Conservation (phyloP, 2,888 invertebrate species). For the Lochmaea crataegi region DNA sequence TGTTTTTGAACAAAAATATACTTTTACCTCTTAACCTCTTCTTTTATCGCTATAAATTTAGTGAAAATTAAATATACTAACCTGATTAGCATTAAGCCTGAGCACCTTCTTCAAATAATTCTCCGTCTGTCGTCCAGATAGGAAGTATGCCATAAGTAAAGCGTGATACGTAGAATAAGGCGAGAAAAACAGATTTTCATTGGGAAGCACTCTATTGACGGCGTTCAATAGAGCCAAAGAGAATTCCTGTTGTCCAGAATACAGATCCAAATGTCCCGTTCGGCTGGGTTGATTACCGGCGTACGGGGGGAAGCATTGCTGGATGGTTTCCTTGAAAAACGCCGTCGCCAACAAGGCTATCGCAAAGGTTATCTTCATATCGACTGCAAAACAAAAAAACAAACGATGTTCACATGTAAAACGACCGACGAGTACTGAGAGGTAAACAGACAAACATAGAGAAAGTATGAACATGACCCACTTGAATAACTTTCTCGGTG, state of each 20-base stretch:
- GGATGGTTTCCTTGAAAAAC: slow-evolving; percentile 44
- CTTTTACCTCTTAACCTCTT: no score
- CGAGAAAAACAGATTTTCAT: slow-evolving; percentile 87
- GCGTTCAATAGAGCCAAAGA: slow-evolving; percentile 77
- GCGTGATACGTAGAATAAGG: slow-evolving; percentile 89
- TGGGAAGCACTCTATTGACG: slow-evolving; percentile 72
- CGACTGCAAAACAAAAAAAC: slow-evolving; percentile 43
- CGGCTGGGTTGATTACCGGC: slow-evolving; percentile 58
- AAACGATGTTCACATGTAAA: slow-evolving; percentile 24
- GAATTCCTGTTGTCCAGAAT: slow-evolving; percentile 74
- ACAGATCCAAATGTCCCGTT: slow-evolving; percentile 64
- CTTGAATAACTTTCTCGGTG: slow-evolving; percentile 57
- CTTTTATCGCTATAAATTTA: background rate
- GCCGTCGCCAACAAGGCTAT: slow-evolving; percentile 50
- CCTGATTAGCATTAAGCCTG: slow-evolving; percentile 70
- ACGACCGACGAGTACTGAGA: slow-evolving; percentile 38
- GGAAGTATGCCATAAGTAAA: slow-evolving; percentile 81
- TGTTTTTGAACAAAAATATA: background rate
- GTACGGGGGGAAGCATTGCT: slow-evolving; percentile 67
- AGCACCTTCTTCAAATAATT: slow-evolving; percentile 72
- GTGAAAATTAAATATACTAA: slow-evolving; percentile 52
- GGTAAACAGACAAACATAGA: slow-evolving; percentile 39
- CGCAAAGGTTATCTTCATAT: slow-evolving; percentile 65
- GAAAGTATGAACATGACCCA: slow-evolving; percentile 57
- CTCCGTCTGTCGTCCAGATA: slow-evolving; percentile 79